Evolutionary conservation across 2,888 invertebrate species (phyloP).

Genomic region (Dryomyza anilis): DNA sequence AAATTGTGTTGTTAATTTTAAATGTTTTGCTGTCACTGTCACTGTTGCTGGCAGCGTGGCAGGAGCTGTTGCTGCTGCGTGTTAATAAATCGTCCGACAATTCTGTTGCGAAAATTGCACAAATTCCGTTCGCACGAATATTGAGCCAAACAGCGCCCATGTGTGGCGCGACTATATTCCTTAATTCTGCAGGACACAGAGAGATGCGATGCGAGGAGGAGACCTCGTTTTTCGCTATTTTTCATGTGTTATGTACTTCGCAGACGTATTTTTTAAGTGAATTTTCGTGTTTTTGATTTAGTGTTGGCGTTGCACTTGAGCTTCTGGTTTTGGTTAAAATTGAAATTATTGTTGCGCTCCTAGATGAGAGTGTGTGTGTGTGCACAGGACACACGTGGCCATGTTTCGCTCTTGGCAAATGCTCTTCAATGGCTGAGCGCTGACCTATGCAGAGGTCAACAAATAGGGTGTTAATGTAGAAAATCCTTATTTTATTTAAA

Average conservation of each 20-base stretch:
- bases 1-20: conserved; percentile 17
- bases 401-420: background rate
- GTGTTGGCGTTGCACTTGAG: conserved; percentile 1
- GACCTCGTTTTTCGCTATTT: background rate
- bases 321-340: conserved; percentile 6
- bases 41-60: background rate
- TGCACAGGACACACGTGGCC: background rate
- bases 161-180: too few species aligned
- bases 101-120: conserved; percentile 3
- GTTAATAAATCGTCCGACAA: conserved; percentile 11
- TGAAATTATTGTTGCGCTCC: conserved; percentile 18
- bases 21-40: background rate
- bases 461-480: background rate
- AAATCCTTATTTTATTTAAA: too few species aligned
- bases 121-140: conserved; percentile 3
- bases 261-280: conserved; percentile 27
- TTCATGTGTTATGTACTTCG: too few species aligned
- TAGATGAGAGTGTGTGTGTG: background rate
- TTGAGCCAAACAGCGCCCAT: conserved; percentile 1
- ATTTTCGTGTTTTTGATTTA: conserved; percentile 32
- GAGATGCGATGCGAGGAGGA: background rate
- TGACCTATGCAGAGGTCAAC: background rate
- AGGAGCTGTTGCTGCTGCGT: background rate
- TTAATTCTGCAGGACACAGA: background rate
- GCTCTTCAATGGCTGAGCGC: background rate